Evolutionary conservation across 2,888 invertebrate species (phyloP).

Genomic region (Uloborus plumipes): DNA sequence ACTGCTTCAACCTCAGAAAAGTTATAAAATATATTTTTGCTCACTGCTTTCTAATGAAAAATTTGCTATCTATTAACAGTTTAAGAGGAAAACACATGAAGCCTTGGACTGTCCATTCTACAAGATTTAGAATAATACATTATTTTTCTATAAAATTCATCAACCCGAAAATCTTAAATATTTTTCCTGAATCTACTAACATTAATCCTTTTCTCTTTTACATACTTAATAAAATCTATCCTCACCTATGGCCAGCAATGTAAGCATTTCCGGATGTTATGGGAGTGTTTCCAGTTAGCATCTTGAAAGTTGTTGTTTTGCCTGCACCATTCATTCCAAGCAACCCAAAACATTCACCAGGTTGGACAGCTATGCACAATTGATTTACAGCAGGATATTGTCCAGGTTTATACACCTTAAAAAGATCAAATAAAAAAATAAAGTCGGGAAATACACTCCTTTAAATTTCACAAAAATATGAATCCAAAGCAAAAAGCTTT

Average conservation of each 20-base stretch:
- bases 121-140: too few relatives aligned
- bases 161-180: too few relatives aligned
- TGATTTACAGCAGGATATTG: constrained; percentile 66
- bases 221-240: background rate
- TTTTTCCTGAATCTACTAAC: too few relatives aligned
- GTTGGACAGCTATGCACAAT: constrained; percentile 63
- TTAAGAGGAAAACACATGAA: too few relatives aligned
- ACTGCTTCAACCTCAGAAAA: too few relatives aligned
- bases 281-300: constrained; percentile 63
- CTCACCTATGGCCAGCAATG: constrained; percentile 61
- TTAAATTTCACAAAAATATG: too few relatives aligned
- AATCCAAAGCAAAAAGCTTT: too few relatives aligned
- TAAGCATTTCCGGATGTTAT: constrained; percentile 64
- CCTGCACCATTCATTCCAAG: constrained; percentile 66
- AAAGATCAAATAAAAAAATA: background rate
- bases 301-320: constrained; percentile 65
- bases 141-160: too few relatives aligned
- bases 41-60: too few relatives aligned
- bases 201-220: background rate
- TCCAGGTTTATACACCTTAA: constrained; percentile 59
- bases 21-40: too few relatives aligned
- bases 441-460: background rate
- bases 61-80: too few relatives aligned
- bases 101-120: too few relatives aligned
- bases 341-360: constrained; percentile 65